Evolutionary conservation across 2,888 invertebrate species (phyloP).

Genomic region (Linyphia triangularis): DNA sequence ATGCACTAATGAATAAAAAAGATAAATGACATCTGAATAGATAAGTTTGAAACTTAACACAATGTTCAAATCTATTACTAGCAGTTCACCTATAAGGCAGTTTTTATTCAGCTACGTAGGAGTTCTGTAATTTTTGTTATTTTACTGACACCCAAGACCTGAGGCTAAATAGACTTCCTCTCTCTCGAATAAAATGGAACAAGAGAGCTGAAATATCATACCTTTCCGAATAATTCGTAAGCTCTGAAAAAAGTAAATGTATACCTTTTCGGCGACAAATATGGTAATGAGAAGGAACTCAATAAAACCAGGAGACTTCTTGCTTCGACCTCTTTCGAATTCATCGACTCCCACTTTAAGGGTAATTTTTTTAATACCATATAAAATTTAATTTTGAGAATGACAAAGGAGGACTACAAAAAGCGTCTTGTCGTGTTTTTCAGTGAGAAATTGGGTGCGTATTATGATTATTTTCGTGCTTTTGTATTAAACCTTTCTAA

Average conservation of each 20-base stretch:
- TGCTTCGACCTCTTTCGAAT: neutral
- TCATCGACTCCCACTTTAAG: neutral
- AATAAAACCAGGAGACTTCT: conserved; percentile 26
- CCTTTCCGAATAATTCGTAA: neutral
- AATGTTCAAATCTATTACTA: neutral
- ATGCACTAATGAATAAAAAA: too few species aligned
- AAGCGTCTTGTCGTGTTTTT: conserved; percentile 71
- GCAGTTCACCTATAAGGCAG: neutral
- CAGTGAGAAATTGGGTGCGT: conserved; percentile 74
- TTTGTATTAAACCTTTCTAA: neutral
- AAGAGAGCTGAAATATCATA: conserved; percentile 48
- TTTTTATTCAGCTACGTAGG: neutral
- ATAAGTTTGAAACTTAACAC: neutral
- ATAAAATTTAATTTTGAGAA: neutral
- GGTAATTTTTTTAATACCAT: neutral
- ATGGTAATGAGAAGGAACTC: conserved; percentile 36
- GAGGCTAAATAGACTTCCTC: conserved; percentile 25
- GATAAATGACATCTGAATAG: neutral
- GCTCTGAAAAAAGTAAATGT: conserved; percentile 40
- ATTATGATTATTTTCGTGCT: neutral
- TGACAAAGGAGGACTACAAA: conserved; percentile 74
- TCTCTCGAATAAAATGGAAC: conserved; percentile 9
- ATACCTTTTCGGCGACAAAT: conserved; percentile 41
- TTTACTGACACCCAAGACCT: conserved; percentile 35
- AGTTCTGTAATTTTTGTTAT: neutral